Evolutionary conservation across 2,797 vertebrate species (phyloP), one percentile per base, ranked within the genome.

Genomic region (Poecile montanus): DNA sequence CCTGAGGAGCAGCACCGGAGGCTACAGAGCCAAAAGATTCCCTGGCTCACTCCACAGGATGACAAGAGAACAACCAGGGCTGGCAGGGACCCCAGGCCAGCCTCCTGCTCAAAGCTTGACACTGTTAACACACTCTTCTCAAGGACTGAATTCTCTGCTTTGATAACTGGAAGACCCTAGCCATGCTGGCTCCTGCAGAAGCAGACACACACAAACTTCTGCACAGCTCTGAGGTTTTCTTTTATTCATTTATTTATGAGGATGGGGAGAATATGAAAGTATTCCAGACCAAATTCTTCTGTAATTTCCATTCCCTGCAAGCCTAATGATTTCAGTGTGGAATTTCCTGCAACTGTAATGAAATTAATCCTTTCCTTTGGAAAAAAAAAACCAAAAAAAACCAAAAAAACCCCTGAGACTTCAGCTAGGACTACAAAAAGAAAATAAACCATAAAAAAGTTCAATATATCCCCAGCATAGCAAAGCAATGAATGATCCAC

Each of bases 231-330:
- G 26, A 82, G 5, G 2, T 51, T 88, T 74, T 53, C 57, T 79
- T 95, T 75, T 53, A 75, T 72, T 85, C 25, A 73, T 84, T 71
- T 71, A 74, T 92, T 89, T 68, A 66, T 80, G 34, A 88, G 40
- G 34, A 57, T 34, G 2, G 32, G 48, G n/a, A 84, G 22, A 48
- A 63, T 74, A 36, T 91, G 16, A 84, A 92, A 83, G 48, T 50
- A 76, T 50, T 62, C 68, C 30, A 58, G 45, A 58, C 7, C 36
- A 88, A 85, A 81, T 74, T 67, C 18, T 81, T 62, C 29, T 58
- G 63, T 77, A 61, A 85, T 88, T 94, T 88, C 30, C 48, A 62
- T 75, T 79, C 48, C 65, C 40, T 54, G 19, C 8, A 76, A 91
- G 17, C 25, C 12, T 76, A 60, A 34, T 47, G 14, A 53, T 87